Base-by-base conservation (phyloP, 2,888 invertebrate species). In the Ditylenchus weischeri region DNA sequence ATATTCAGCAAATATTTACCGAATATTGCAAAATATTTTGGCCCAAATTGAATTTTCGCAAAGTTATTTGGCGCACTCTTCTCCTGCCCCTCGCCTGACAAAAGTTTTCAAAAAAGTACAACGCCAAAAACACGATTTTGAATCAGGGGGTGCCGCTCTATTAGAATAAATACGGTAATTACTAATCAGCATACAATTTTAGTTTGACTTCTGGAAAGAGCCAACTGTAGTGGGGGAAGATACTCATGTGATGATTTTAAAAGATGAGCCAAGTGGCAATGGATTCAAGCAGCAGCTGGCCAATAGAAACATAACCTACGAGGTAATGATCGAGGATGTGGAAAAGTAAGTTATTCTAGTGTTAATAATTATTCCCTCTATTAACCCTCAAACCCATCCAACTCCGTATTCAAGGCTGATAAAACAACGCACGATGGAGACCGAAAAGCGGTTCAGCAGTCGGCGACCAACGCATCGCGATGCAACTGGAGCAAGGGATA, bases 151-250 rank as follows among this genome's bases (percentile, higher is more conserved):
- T n/a, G n/a, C n/a, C n/a, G n/a, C n/a, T n/a, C n/a, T n/a, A n/a
- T n/a, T n/a, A n/a, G n/a, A n/a, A n/a, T n/a, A n/a, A n/a, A n/a
- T n/a, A n/a, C n/a, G n/a, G n/a, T n/a, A n/a, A n/a, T n/a, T n/a
- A n/a, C n/a, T n/a, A 58, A 19, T 62, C 8, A 18, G 18, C 10
- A 47, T 72, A 68, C 1, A 49, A 6, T 49, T 73, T 11, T 57
- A 74, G 61, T 71, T 76, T 36, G 80, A 81, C 60, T 81, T 81
- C 67, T 82, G 82, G 82, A 79, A 81, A 62, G 78, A 77, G 10
- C 81, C 82, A 2, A 74, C 76, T 0, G 72, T 70, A 19, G 63
- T 75, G 3, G 79, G 79, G 8, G 76, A 78, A 43, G 76, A 77
- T 36, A 79, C 79, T 1, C 79, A 82, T 61, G 73, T 81, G 35